These are phyloP conservation scores for Callimorpha dominula DNA, from an alignment of 2,888 invertebrate species.

Conservation along the genomic window DNA sequence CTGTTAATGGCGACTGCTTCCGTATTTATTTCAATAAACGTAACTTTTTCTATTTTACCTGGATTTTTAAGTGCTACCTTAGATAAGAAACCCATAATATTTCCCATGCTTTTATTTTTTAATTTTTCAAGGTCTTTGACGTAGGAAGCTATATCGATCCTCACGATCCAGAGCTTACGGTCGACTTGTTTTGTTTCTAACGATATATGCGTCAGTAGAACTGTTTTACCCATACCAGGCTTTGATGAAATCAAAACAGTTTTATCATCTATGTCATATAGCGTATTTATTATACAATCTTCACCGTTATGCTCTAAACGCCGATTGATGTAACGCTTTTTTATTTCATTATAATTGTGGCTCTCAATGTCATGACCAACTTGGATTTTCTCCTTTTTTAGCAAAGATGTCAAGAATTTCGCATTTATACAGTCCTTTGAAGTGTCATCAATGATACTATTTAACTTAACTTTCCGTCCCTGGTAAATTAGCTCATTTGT, in stretches of 20 bases:
- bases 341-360: slow-evolving; percentile 51
- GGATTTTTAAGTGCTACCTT: slow-evolving; percentile 51
- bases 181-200: slow-evolving; percentile 51
- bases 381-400: slow-evolving; percentile 52
- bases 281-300: slow-evolving; percentile 45
- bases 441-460: slow-evolving; percentile 43
- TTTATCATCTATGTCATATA: slow-evolving; percentile 51
- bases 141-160: slow-evolving; percentile 52
- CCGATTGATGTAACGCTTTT: slow-evolving; percentile 50
- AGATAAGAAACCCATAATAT: slow-evolving; percentile 49
- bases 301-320: slow-evolving; percentile 37
- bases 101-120: slow-evolving; percentile 37
- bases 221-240: slow-evolving; percentile 60
- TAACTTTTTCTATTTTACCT: slow-evolving; percentile 32
- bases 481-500: slow-evolving; percentile 51
- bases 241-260: slow-evolving; percentile 52
- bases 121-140: slow-evolving; percentile 48
- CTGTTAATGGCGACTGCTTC: slow-evolving; percentile 32
- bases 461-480: slow-evolving; percentile 47
- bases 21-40: slow-evolving; percentile 30
- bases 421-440: slow-evolving; percentile 47
- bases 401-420: slow-evolving; percentile 46
- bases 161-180: slow-evolving; percentile 56
- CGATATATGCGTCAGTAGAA: slow-evolving; percentile 56
- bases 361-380: slow-evolving; percentile 51